Conservation (phyloP, 2,888 invertebrate species). For the Andrena hattorfiana region DNA sequence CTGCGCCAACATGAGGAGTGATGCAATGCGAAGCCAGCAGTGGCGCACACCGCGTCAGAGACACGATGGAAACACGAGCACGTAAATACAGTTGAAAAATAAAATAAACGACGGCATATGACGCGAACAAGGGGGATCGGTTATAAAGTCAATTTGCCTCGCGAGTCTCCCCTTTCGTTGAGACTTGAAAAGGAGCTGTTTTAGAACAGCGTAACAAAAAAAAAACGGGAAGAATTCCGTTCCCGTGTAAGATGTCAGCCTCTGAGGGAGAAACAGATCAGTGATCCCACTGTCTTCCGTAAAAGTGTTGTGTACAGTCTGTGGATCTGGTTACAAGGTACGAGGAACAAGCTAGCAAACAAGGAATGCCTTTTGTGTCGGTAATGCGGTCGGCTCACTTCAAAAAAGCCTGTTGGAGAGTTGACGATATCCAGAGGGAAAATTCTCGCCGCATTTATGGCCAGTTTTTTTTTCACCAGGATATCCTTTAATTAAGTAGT, state of each 20-base stretch:
- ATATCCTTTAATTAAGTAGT: conserved; percentile 11
- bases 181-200: background rate
- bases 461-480: conserved; percentile 16
- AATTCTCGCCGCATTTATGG: conserved; percentile 4
- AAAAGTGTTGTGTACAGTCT: conserved; percentile 57
- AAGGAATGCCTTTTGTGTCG: conserved; percentile 60
- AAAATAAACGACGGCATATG: background rate
- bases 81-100: background rate
- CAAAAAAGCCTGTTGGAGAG: conserved; percentile 42
- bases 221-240: conserved; percentile 11
- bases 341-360: conserved; percentile 56
- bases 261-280: conserved; percentile 40
- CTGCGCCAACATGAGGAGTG: background rate
- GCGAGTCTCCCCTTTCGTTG: background rate
- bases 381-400: conserved; percentile 28
- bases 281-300: conserved; percentile 51
- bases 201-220: background rate
- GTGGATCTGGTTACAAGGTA: conserved; percentile 60
- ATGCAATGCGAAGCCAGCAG: background rate
- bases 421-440: conserved; percentile 64
- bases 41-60: background rate
- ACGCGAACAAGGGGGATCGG: background rate
- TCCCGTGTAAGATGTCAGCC: conserved; percentile 27
- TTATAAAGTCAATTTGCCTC: background rate
- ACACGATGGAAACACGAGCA: background rate